Evolutionary conservation across 2,888 invertebrate genomes (phyloP).

Genomic region (Griposia aprilina): DNA sequence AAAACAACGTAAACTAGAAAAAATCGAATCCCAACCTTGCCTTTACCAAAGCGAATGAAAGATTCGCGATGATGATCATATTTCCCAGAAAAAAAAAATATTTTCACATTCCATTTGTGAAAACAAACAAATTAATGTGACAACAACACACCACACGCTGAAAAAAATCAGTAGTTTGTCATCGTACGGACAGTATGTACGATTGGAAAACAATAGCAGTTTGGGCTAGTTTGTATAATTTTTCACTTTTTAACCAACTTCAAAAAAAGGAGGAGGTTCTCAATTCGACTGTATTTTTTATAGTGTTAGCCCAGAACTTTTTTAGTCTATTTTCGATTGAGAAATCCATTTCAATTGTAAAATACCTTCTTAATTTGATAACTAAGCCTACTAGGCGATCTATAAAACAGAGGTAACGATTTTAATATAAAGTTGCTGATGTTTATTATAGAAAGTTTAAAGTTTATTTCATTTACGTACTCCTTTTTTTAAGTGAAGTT

Average conservation of each 20-base stretch:
- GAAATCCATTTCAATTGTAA: background rate
- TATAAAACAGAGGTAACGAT: background rate
- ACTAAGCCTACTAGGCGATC: background rate
- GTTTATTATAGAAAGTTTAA: background rate
- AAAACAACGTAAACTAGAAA: background rate
- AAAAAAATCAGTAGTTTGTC: slow-evolving; percentile 22
- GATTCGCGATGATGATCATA: background rate
- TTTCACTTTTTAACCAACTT: background rate
- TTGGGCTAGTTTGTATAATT: slow-evolving; percentile 37
- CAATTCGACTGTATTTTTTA: too few relatives aligned
- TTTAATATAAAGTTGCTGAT: background rate
- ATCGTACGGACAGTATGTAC: slow-evolving; percentile 48
- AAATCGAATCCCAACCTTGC: background rate
- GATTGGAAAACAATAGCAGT: slow-evolving; percentile 31
- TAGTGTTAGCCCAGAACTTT: too few relatives aligned
- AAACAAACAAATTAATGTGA: slow-evolving; percentile 44
- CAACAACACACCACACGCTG: slow-evolving; percentile 1
- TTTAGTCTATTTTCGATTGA: background rate
- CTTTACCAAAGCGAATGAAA: background rate
- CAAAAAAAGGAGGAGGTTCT: too few relatives aligned
- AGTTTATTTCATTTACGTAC: background rate
- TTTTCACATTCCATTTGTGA: slow-evolving; percentile 46
- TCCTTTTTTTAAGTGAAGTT: background rate
- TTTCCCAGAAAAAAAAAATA: slow-evolving; percentile 25
- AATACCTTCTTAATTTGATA: background rate